Evolutionary conservation across 1,140 invertebrate genomes (phyloP).

Genomic region (Melipona quadrifasciata): DNA sequence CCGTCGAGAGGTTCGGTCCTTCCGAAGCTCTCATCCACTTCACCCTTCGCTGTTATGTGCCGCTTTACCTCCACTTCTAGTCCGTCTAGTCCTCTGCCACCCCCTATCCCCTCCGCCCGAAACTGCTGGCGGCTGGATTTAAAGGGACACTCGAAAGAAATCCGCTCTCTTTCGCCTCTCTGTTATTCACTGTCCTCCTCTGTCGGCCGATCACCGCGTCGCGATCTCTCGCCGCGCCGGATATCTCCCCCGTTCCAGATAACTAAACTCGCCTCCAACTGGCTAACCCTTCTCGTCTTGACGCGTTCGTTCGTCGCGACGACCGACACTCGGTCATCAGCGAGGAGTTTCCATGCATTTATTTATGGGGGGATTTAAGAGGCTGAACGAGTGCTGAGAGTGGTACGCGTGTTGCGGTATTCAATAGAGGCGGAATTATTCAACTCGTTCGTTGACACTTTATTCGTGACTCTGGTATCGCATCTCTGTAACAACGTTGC

Average conservation of each 20-base stretch:
- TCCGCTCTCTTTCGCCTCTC: slow-evolving; percentile 4
- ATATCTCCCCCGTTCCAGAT: background rate
- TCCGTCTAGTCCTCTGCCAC: slow-evolving; percentile 16
- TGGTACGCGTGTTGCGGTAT: too few species aligned
- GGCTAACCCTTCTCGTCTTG: background rate
- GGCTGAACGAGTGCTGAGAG: too few species aligned
- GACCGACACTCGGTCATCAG: too few species aligned
- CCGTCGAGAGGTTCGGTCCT: slow-evolving; percentile 53
- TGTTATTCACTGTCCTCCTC: background rate
- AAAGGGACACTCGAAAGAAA: slow-evolving; percentile 29
- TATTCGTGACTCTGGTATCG: too few species aligned
- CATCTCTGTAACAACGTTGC: too few species aligned
- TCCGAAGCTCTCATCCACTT: slow-evolving; percentile 55
- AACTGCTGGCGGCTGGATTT: slow-evolving; percentile 22
- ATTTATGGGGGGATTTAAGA: too few species aligned
- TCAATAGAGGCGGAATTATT: too few species aligned
- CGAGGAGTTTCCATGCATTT: too few species aligned
- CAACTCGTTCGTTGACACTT: too few species aligned
- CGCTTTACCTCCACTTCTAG: slow-evolving; percentile 57
- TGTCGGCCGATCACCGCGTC: background rate
- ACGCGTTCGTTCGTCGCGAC: background rate
- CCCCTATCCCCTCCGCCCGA: background rate
- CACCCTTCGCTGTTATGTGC: slow-evolving; percentile 55
- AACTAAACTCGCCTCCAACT: background rate
- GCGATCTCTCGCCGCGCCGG: too few species aligned